phyloP scores from a whole-genome alignment of 2,113 vertebrate genomes.

The Neodon shergylaensis region DNA sequence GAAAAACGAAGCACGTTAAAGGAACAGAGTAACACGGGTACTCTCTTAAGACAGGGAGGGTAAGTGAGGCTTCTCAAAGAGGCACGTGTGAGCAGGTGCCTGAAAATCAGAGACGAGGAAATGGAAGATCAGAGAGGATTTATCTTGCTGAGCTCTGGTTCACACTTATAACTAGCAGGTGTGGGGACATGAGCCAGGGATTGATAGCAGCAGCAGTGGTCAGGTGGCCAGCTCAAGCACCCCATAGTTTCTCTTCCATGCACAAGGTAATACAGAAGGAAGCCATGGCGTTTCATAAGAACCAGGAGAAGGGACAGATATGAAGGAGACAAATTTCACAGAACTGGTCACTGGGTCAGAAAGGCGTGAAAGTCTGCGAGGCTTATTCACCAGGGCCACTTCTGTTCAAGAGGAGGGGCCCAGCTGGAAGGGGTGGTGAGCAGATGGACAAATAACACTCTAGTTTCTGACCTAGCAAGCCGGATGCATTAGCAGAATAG shows the following conservation, averaged over 20 bases:
- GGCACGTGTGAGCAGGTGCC: not conserved
- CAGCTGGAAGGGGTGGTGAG: not conserved
- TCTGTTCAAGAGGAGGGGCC: accelerated
- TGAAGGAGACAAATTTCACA: not conserved
- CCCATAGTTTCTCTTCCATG: not conserved
- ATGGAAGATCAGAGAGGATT: not conserved
- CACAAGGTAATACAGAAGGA: not conserved
- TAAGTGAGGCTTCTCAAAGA: not conserved
- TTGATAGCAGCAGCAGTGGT: not conserved
- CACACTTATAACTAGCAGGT: not conserved
- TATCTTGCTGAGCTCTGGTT: not conserved
- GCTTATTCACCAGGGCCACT: not conserved
- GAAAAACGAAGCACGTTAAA: not conserved
- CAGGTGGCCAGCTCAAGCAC: not conserved
- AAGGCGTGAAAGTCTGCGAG: not conserved
- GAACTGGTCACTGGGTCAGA: not conserved
- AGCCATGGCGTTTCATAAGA: not conserved
- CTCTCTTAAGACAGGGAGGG: not conserved
- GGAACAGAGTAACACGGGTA: not conserved
- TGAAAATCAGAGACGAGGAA: not conserved
- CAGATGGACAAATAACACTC: not conserved
- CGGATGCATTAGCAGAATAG: not conserved
- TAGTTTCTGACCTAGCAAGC: not conserved
- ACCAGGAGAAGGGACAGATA: not conserved
- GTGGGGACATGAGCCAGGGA: not conserved